Evolutionary conservation across 2,113 vertebrate species (phyloP), one percentile per base, ranked within the genome.

Genomic region (Dicaeum eximium): DNA sequence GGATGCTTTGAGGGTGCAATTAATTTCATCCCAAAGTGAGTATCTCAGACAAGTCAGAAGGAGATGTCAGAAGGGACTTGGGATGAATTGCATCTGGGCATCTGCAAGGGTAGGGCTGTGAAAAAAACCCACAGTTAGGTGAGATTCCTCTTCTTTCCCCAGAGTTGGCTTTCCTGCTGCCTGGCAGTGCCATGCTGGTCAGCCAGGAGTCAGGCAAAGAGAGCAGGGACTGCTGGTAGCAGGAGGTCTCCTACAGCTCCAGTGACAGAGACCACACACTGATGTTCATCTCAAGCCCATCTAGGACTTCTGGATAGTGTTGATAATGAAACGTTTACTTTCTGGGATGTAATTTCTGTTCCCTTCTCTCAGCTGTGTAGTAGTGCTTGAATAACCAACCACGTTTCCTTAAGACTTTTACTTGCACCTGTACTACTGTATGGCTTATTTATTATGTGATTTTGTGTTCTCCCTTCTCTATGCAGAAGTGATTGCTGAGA

Each of bases 401-500:
- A 42, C 10, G 37, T 23, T 70, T 70, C 70, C 42, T 57, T 58
- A 38, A 78, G 78, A 79, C 30, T 80, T 77, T n/a, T 56, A 51
- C 44, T 37, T 85, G 54, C 11, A 54, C 51, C 45, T 38, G 13
- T 72, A 25, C 14, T 79, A 18, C 27, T 17, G 22, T 9, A 47
- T 33, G 44, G 62, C 48, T 40, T 60, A 74, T 90, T n/a, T 61
- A 30, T 1, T 1, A 44, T 15, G 16, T 37, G 31, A 6, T 51
- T 78, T 75, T 78, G 38, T 79, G 15, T 77, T 92, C 44, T 97
- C 35, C 6, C 23, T n/a, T 69, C 7, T 88, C 78, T 33, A 1
- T 66, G 71, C 92, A 99, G 99, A 99, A 86, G 97, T 95, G 31
- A 98, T 99, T 10, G 98, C 98, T 21, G 99, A 99, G 96, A 98